Conservation (phyloP, 2,888 invertebrate genomes). For the Caenorhabditis auriculariae region DNA sequence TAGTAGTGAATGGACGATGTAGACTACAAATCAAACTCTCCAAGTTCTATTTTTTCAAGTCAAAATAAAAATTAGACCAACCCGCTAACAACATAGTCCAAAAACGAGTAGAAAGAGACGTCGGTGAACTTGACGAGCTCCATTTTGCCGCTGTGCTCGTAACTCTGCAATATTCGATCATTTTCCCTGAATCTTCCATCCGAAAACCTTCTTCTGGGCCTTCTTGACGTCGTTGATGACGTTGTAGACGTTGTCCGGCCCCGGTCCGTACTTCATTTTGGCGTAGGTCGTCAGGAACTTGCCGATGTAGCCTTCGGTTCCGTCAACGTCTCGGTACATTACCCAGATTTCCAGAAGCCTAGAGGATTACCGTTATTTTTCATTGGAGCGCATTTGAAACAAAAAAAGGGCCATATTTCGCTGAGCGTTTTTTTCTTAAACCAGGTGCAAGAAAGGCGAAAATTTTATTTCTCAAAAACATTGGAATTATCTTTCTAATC, state of each 20-base stretch:
- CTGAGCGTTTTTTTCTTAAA: not conserved
- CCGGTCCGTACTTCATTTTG: constrained; percentile 51
- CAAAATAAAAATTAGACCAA: too few relatives aligned
- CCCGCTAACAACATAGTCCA: constrained; percentile 57
- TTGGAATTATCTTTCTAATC: too few relatives aligned
- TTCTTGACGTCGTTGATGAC: constrained; percentile 48
- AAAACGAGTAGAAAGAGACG: constrained; percentile 55
- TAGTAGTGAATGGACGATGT: too few relatives aligned
- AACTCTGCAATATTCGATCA: constrained; percentile 17
- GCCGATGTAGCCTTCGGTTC: constrained; percentile 45
- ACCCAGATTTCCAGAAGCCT: constrained; percentile 44
- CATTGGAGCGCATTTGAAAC: not conserved
- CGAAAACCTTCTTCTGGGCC: constrained; percentile 33
- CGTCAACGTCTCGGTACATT: constrained; percentile 46
- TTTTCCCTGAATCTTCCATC: not conserved
- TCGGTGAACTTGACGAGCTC: constrained; percentile 56
- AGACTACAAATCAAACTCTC: too few relatives aligned
- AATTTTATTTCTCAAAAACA: not conserved
- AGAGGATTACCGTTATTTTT: not conserved
- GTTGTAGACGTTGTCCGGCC: constrained; percentile 45
- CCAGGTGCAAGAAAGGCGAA: not conserved
- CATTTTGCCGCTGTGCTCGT: constrained; percentile 52
- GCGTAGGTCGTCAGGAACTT: constrained; percentile 49
- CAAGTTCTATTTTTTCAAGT: too few relatives aligned
- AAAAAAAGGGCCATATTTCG: not conserved